Evolutionary conservation across 2,888 invertebrate genomes (phyloP).

Genomic region (Rotaria sp.): DNA sequence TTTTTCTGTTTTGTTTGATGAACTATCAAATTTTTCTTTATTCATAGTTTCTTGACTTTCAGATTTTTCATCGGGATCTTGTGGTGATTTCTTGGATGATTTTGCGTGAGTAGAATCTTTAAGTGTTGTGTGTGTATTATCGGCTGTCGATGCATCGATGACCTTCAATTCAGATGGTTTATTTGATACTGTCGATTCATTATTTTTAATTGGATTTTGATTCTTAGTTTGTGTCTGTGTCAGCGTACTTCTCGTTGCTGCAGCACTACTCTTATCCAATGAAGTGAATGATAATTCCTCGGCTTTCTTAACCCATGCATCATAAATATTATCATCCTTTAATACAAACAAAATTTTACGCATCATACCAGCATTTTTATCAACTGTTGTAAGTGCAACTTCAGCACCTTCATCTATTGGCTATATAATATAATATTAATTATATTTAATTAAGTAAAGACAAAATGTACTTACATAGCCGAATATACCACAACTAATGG

Average conservation of each 20-base stretch:
- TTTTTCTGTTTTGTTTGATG: too few species aligned
- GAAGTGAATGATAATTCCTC: neutral
- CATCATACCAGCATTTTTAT: neutral
- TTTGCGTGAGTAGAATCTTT: neutral
- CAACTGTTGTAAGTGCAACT: neutral
- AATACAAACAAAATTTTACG: neutral
- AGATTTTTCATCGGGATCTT: neutral
- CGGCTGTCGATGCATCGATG: neutral
- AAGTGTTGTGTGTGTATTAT: neutral
- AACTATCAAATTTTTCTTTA: neutral
- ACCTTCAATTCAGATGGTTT: neutral
- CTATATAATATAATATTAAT: neutral
- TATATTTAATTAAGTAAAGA: neutral
- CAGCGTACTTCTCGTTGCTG: neutral
- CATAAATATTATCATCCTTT: neutral
- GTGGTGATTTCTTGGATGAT: neutral
- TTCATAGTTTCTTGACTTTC: neutral
- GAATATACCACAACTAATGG: neutral
- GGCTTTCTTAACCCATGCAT: neutral
- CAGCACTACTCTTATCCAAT: neutral
- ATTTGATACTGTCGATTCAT: neutral
- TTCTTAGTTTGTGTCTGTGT: neutral
- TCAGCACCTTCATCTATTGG: conserved; percentile 7
- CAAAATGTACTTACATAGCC: neutral
- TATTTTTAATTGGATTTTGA: neutral